Evolutionary conservation across 1,140 invertebrate genomes (phyloP).

Genomic region (fruit fly (Drosophila melanogaster)): Release_6_plus_ISO1_MT NT_037436.4:5777501-5778000

Average conservation of each 20-base stretch:
- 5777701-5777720: slow-evolving; percentile 42
- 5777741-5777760: neutral
- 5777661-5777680: slow-evolving; percentile 73
- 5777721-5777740: slow-evolving; percentile 55
- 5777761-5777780: slow-evolving; percentile 60
- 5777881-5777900: slow-evolving; percentile 31
- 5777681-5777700: slow-evolving; percentile 49
- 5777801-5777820: slow-evolving; percentile 68
- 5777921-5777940: neutral
- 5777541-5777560: slow-evolving; percentile 66
- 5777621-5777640: slow-evolving; percentile 52
- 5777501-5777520: slow-evolving; percentile 72
- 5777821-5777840: slow-evolving; percentile 59
- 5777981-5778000: slow-evolving; percentile 52
- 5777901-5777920: slow-evolving; percentile 2
- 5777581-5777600: slow-evolving; percentile 68
- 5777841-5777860: slow-evolving; percentile 16
- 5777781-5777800: slow-evolving; percentile 66
- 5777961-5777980: slow-evolving; percentile 23
- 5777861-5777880: slow-evolving; percentile 11
- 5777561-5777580: slow-evolving; percentile 80
- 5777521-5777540: slow-evolving; percentile 80
- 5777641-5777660: slow-evolving; percentile 65
- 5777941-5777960: slow-evolving; percentile 9
- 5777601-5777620: slow-evolving; percentile 58